These are phyloP conservation scores for Phortica magna DNA, from an alignment of 2,888 invertebrate genomes.

Conservation along the genomic window DNA sequence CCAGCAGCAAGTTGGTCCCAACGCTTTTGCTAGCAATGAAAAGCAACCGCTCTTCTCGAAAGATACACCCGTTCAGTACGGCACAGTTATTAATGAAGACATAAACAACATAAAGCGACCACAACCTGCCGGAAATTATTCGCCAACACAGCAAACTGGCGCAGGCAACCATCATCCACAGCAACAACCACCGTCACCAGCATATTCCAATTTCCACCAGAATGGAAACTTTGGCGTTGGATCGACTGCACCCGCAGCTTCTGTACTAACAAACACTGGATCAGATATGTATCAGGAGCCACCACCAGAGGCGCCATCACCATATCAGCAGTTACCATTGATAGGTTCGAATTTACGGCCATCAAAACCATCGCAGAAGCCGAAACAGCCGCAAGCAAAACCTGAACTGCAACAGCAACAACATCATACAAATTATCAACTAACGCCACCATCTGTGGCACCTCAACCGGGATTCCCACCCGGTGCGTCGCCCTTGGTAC, in stretches of 20 bases:
- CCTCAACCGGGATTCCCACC: slow-evolving; percentile 14
- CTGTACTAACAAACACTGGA: slow-evolving; percentile 11
- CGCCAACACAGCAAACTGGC: neutral
- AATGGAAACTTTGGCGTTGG: slow-evolving; percentile 49
- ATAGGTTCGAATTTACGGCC: slow-evolving; percentile 54
- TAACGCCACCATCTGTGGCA: slow-evolving; percentile 14
- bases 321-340: slow-evolving; percentile 70
- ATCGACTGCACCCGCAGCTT: slow-evolving; percentile 25
- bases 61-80: slow-evolving; percentile 74
- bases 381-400: slow-evolving; percentile 48
- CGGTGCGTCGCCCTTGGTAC: neutral
- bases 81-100: slow-evolving; percentile 74
- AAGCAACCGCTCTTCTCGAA: slow-evolving; percentile 79
- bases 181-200: slow-evolving; percentile 39
- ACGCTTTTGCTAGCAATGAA: slow-evolving; percentile 78
- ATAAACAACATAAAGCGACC: slow-evolving; percentile 64
- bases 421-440: slow-evolving; percentile 17
- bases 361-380: slow-evolving; percentile 38
- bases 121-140: slow-evolving; percentile 35
- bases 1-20: slow-evolving; percentile 80
- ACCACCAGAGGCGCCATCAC: slow-evolving; percentile 68
- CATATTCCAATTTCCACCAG: slow-evolving; percentile 59
- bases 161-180: neutral
- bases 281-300: slow-evolving; percentile 41
- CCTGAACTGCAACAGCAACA: slow-evolving; percentile 40